Evolutionary conservation across 2,888 invertebrate species (phyloP).

Genomic region (Heliconius ismenius): DNA sequence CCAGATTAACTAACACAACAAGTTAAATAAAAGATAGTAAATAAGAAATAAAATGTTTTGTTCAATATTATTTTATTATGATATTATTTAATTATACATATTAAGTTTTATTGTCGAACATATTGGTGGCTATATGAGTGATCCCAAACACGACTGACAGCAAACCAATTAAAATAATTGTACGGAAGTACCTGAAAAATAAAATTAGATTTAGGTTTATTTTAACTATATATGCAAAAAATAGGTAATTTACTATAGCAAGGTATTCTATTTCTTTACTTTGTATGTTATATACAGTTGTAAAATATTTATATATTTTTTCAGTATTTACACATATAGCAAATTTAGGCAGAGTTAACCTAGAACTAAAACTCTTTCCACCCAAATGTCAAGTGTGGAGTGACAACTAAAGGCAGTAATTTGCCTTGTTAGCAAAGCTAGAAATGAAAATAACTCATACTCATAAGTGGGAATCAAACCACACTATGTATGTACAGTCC

Average conservation of each 20-base stretch:
- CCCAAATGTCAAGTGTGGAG: neutral
- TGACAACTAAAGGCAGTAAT: neutral
- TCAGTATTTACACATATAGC: neutral
- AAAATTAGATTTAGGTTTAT: constrained; percentile 10
- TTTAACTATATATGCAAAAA: neutral
- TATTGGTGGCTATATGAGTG: constrained; percentile 55
- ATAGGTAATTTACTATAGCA: too few relatives aligned
- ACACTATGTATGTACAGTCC: neutral
- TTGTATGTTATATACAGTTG: too few relatives aligned
- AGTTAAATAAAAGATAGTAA: neutral
- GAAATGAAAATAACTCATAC: neutral
- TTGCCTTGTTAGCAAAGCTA: too few relatives aligned
- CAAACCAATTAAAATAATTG: constrained; percentile 60
- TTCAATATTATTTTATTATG: constrained; percentile 19
- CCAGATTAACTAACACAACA: neutral
- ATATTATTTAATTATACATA: neutral
- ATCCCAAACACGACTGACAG: constrained; percentile 60
- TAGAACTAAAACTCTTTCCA: neutral
- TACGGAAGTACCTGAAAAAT: constrained; percentile 70
- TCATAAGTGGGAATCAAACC: neutral
- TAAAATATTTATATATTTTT: too few relatives aligned
- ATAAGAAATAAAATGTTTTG: neutral
- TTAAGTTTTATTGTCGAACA: constrained; percentile 46
- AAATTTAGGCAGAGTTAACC: neutral
- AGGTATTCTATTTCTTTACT: too few relatives aligned